phyloP scores from a whole-genome alignment of 2,113 vertebrate genomes.

The Psettodes erumei region DNA sequence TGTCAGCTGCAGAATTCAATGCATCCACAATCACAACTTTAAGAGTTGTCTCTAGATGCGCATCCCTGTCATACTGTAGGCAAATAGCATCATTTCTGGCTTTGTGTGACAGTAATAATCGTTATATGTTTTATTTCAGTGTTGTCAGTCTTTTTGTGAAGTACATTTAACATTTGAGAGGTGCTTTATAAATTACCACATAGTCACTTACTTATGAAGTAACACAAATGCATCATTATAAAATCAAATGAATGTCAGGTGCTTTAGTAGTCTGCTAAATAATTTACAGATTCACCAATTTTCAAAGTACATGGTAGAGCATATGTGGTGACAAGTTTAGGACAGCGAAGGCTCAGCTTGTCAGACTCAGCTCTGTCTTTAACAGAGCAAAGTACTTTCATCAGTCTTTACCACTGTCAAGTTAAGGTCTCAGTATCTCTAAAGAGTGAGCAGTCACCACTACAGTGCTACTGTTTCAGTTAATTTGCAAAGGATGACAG shows the following conservation, averaged over 20 bases:
- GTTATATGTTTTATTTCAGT: conserved; percentile 3
- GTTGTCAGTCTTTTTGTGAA: conserved; percentile 4
- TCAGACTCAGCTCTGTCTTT: conserved; percentile 17
- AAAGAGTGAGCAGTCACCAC: neutral
- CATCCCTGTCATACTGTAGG: neutral
- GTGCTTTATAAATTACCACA: conserved; percentile 19
- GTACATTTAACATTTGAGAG: conserved; percentile 8
- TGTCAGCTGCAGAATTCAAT: conserved; percentile 20
- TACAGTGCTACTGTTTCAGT: conserved; percentile 3
- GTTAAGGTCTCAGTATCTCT: neutral
- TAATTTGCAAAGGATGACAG: neutral
- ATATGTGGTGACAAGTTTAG: neutral
- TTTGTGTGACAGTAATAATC: conserved; percentile 8
- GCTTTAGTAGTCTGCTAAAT: neutral
- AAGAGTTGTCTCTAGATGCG: conserved; percentile 2
- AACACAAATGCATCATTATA: neutral
- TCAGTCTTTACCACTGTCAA: neutral
- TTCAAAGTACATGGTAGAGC: neutral
- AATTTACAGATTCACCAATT: neutral
- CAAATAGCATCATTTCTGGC: conserved; percentile 9
- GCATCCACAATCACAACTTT: conserved; percentile 7
- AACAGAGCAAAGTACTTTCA: neutral
- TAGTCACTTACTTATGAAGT: neutral
- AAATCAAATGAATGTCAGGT: neutral
- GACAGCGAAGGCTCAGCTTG: conserved; percentile 13